Base-by-base conservation (phyloP, 2,113 vertebrate genomes). In the Amia ocellicauda region DNA sequence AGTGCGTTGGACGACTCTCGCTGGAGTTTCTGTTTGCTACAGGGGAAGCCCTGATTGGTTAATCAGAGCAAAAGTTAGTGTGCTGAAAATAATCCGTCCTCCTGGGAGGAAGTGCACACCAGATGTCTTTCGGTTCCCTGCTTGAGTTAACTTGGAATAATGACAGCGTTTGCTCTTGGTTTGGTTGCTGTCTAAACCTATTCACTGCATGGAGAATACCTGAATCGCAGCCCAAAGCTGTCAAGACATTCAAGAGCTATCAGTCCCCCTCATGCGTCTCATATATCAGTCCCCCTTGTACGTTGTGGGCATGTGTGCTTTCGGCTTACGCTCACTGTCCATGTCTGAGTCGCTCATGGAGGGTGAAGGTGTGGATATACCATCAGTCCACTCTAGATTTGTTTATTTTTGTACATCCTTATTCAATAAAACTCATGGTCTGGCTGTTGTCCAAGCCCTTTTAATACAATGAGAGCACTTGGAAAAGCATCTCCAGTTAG, bases 91-190 rank as follows among this genome's bases (percentile, higher is more conserved):
- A 69, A 74, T 61, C 51, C 29, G 58, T 1, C 24, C 42, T 64
- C 67, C 64, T 28, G 42, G 68, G 68, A 71, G 78, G 75, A 81
- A 82, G 74, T 78, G 57, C 28, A 62, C 24, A 72, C 40, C 76
- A 79, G 72, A 77, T 80, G 75, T 73, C 73, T 80, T 71, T 78
- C 56, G 20, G 57, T 79, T 82, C 75, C 74, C 73, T 51, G 69
- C 31, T 52, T 63, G 20, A 19, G 60, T 68, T 63, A 20, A 0
- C 24, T 31, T 49, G 60, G 16, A 11, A 58, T 51, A 1, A 54
- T 62, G 60, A 60, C 13, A 1, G 41, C 40, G 11, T 55, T 57
- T 53, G 19, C 51, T 31, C 58, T 22, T 52, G n/a, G 23, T 64
- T 3, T 57, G 59, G n/a, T 45, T 29, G 59, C 43, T 3, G 24